Evolutionary conservation across 2,113 vertebrate species (phyloP).

Genomic region (Opisthocomus hoazin): DNA sequence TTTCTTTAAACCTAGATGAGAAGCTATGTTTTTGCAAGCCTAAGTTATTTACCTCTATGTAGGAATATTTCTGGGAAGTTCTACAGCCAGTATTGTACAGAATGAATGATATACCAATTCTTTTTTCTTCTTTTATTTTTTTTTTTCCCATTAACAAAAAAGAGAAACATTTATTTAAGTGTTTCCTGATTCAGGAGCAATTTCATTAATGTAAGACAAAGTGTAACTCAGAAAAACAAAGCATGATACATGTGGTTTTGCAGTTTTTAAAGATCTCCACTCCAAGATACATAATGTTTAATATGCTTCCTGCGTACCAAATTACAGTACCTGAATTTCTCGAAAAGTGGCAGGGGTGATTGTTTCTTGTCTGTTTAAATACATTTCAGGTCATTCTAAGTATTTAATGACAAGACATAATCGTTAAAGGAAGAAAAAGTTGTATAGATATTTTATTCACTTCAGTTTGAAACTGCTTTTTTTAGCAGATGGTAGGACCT

Average conservation of each 20-base stretch:
- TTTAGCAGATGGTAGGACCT: background rate
- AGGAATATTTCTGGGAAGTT: background rate
- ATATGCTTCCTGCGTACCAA: background rate
- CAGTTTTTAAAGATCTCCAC: background rate
- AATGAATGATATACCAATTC: background rate
- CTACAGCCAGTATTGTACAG: background rate
- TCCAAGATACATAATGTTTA: background rate
- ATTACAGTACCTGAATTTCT: background rate
- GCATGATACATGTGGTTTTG: background rate
- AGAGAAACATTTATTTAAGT: background rate
- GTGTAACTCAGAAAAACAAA: background rate
- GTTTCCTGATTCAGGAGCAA: background rate
- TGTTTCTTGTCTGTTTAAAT: background rate
- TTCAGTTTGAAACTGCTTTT: background rate
- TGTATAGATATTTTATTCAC: background rate
- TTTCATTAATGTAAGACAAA: background rate
- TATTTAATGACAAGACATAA: background rate
- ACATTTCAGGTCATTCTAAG: background rate
- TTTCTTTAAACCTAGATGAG: background rate
- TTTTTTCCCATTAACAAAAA: background rate
- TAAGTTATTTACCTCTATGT: background rate
- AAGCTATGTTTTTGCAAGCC: background rate
- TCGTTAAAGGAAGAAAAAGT: background rate
- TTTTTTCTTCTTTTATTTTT: background rate
- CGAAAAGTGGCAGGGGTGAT: background rate